These are phyloP conservation scores for Barnardius zonarius DNA, from an alignment of 2,113 vertebrate genomes.

Conservation along the genomic window DNA sequence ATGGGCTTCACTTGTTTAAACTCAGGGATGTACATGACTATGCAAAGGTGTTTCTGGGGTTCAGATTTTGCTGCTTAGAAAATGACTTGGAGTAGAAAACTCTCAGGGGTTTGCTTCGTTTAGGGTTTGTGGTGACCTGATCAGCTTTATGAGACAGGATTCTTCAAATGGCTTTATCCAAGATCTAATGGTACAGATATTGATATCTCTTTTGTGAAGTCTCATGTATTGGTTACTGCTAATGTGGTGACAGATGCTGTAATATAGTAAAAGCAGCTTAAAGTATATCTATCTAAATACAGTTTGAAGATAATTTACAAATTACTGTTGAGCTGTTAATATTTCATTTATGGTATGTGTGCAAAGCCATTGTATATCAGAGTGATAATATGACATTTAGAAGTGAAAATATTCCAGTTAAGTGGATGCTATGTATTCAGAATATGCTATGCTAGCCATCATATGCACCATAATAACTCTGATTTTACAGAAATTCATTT, in stretches of 20 bases:
- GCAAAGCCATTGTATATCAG: neutral
- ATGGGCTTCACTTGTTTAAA: neutral
- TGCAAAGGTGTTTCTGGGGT: neutral
- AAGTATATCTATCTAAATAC: neutral
- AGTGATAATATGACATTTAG: neutral
- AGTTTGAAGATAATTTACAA: neutral
- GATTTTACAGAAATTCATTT: neutral
- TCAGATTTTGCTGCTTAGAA: neutral
- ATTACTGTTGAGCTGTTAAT: neutral
- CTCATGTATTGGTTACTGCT: neutral
- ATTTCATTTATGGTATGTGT: neutral
- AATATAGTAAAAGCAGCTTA: neutral
- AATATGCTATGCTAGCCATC: neutral
- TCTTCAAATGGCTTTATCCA: neutral
- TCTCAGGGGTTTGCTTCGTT: neutral
- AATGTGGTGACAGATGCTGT: neutral
- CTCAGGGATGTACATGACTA: neutral
- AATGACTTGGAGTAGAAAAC: neutral
- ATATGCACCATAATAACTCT: neutral
- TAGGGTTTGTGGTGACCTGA: neutral
- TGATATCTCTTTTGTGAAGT: neutral
- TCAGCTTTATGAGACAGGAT: rapidly evolving
- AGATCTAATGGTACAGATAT: neutral
- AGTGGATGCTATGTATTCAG: neutral
- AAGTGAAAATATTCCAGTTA: neutral